phyloP scores from a whole-genome alignment of 2,797 vertebrate genomes.

The Chloroceryle inda region DNA sequence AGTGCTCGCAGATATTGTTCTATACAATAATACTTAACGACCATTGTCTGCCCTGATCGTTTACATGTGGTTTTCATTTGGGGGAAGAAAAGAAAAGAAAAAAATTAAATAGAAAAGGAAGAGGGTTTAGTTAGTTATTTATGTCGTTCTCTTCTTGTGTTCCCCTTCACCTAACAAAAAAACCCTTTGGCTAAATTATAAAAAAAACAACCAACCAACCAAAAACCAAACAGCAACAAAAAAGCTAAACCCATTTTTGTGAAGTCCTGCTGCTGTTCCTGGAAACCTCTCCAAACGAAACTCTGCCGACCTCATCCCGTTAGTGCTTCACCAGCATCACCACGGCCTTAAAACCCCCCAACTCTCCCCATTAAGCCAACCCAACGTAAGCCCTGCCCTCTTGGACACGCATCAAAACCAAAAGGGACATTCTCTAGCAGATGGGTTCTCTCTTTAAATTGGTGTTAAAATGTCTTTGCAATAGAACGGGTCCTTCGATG shows the following conservation, averaged over 20 bases:
- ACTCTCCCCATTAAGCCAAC: conserved; percentile 35
- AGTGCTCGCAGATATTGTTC: conserved; percentile 28
- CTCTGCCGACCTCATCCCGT: conserved; percentile 47
- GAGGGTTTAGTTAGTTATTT: too few relatives aligned
- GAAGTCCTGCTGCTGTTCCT: conserved; percentile 35
- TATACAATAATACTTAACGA: conserved; percentile 37
- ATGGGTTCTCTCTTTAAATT: conserved; percentile 56
- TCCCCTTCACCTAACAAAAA: conserved; percentile 61
- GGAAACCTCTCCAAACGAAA: conserved; percentile 29
- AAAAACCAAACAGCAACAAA: too few relatives aligned
- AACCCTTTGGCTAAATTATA: conserved; percentile 4
- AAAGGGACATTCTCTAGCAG: conserved; percentile 60
- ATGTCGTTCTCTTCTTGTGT: neutral
- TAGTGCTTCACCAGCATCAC: neutral
- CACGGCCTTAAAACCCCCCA: conserved; percentile 49
- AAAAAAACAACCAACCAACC: neutral
- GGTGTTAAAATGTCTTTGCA: conserved; percentile 65
- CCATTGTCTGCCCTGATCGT: conserved; percentile 42
- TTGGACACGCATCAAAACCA: conserved; percentile 48
- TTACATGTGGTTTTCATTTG: conserved; percentile 55
- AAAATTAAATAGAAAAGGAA: neutral
- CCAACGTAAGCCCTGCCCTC: conserved; percentile 8
- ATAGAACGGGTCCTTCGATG: conserved; percentile 60
- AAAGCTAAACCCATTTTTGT: neutral
- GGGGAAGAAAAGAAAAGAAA: accelerated